phyloP scores from a whole-genome alignment of 2,113 vertebrate species.

The Ornithorhynchus anatinus region DNA sequence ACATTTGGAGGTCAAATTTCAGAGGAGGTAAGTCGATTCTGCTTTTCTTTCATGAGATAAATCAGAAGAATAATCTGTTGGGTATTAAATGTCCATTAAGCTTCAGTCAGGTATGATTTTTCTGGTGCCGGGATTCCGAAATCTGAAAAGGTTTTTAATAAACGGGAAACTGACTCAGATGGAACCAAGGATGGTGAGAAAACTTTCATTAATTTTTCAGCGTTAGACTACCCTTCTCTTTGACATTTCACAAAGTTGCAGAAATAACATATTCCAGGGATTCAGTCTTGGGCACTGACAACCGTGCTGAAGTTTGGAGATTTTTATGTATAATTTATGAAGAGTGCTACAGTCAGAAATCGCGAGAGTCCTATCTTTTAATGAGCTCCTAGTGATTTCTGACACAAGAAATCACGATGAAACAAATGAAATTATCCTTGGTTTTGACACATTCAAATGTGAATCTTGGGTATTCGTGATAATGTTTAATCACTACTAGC shows the following conservation, averaged over 20 bases:
- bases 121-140: no score
- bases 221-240: no score
- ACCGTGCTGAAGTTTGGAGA: fast-evolving
- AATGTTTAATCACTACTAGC: background rate
- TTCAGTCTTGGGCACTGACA: fast-evolving
- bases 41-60: background rate
- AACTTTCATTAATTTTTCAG: no score
- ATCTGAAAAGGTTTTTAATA: no score
- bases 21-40: conserved; percentile 85
- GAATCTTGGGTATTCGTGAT: background rate
- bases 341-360: fast-evolving
- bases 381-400: background rate
- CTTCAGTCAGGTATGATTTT: no score
- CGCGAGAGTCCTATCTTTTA: background rate
- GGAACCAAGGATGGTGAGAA: no score
- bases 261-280: no score
- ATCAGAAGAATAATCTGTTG: no score
- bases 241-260: background rate
- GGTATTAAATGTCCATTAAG: no score
- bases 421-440: background rate
- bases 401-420: background rate
- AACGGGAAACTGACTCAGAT: no score
- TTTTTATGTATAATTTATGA: background rate
- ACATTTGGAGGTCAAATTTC: conserved; percentile 97
- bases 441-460: fast-evolving